phyloP scores from a whole-genome alignment of 2,888 invertebrate genomes.

The Lasius platythorax region DNA sequence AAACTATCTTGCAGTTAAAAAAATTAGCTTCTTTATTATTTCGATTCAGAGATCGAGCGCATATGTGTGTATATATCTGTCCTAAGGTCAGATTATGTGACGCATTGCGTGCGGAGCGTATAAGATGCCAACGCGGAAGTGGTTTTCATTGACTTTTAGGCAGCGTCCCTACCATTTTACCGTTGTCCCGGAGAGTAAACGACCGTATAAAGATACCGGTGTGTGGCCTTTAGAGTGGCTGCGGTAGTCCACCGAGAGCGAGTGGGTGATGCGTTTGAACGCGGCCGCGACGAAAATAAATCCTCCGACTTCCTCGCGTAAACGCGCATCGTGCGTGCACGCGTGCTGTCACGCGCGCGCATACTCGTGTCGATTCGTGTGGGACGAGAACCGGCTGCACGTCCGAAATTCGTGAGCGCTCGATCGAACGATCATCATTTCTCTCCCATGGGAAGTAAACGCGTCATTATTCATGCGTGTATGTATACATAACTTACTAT shows the following conservation, averaged over 20 bases:
- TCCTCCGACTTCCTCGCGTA: conserved; percentile 73
- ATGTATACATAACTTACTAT: conserved; percentile 18
- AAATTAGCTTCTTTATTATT: not conserved
- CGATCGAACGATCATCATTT: conserved; percentile 26
- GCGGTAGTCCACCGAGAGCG: conserved; percentile 56
- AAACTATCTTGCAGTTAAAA: not conserved
- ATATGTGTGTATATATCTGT: not conserved
- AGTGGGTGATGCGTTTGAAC: conserved; percentile 67
- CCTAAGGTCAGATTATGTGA: conserved; percentile 17
- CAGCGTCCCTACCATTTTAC: conserved; percentile 26
- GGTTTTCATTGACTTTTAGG: conserved; percentile 43
- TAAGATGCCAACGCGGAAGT: conserved; percentile 30
- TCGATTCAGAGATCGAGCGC: not conserved
- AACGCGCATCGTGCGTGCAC: conserved; percentile 41
- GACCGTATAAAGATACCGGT: conserved; percentile 45
- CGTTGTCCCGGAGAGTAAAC: conserved; percentile 45
- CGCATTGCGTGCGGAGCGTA: not conserved
- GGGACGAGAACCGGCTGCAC: conserved; percentile 42
- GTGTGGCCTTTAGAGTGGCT: conserved; percentile 48
- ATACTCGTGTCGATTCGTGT: conserved; percentile 17
- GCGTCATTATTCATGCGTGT: not conserved
- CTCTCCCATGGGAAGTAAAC: conserved; percentile 16
- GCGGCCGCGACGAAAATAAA: conserved; percentile 77
- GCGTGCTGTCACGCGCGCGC: conserved; percentile 27
- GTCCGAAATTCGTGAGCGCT: conserved; percentile 21